phyloP scores from a whole-genome alignment of 1,140 invertebrate species.

The Pomacea maculata region DNA sequence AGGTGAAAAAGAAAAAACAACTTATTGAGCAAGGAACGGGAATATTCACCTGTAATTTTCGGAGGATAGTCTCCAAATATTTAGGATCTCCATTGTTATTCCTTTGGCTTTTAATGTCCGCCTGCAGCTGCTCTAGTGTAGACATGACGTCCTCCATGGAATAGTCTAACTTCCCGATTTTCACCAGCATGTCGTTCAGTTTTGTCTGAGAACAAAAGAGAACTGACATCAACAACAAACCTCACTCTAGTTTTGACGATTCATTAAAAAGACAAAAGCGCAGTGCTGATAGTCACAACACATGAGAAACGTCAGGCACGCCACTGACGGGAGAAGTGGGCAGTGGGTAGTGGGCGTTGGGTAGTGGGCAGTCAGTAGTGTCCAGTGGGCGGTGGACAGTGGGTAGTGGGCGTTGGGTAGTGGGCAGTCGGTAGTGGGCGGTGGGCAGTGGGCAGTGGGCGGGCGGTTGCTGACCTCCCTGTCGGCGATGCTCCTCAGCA shows the following conservation, averaged over 20 bases:
- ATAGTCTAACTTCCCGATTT: conserved; percentile 96
- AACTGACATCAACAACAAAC: not conserved
- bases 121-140: conserved; percentile 49
- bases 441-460: too few relatives aligned
- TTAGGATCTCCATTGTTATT: conserved; percentile 89
- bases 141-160: conserved; percentile 90
- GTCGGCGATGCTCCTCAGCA: conserved; percentile 89
- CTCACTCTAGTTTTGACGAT: too few relatives aligned
- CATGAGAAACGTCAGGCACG: too few relatives aligned
- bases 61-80: conserved; percentile 95
- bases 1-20: too few relatives aligned
- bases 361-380: too few relatives aligned
- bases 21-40: not conserved
- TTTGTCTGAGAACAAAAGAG: conserved; percentile 70
- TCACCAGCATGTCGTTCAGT: conserved; percentile 88
- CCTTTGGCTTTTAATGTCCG: conserved; percentile 74
- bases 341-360: too few relatives aligned
- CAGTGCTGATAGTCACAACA: too few relatives aligned
- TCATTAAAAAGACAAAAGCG: too few relatives aligned
- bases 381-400: too few relatives aligned
- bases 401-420: too few relatives aligned
- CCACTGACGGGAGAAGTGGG: too few relatives aligned
- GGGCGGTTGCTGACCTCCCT: conserved; percentile 71
- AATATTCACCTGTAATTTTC: conserved; percentile 83
- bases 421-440: too few relatives aligned